phyloP scores from a whole-genome alignment of 37 sponge, comb jelly and placozoan genomes.

The Diacarnus erythraeanus region DNA sequence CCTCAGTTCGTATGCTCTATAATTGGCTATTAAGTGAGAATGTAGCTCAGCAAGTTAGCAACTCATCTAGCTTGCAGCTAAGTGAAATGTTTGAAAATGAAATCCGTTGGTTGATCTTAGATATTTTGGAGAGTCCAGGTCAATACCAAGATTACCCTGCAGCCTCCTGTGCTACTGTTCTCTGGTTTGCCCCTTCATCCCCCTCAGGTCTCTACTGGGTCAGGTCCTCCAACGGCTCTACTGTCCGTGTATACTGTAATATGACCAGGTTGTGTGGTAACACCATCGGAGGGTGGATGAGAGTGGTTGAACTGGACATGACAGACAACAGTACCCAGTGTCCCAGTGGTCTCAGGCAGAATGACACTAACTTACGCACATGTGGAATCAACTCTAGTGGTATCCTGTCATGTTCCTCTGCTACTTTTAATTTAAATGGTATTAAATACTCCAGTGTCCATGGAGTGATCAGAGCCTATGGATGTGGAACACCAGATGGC shows the following conservation, averaged over 20 bases:
- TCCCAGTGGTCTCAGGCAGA: not conserved
- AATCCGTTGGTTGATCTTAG: not conserved
- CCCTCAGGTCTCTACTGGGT: constrained; percentile 23
- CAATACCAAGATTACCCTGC: not conserved
- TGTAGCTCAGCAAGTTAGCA: too few species aligned
- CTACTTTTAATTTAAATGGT: not conserved
- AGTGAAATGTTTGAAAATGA: too few species aligned
- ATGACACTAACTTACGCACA: not conserved
- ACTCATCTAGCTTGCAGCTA: too few species aligned
- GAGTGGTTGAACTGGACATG: constrained; percentile 22
- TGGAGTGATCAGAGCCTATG: constrained; percentile 31
- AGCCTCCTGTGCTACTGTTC: constrained; percentile 5
- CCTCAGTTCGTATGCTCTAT: too few species aligned
- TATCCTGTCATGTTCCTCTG: constrained; percentile 8
- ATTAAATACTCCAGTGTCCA: constrained; percentile 16
- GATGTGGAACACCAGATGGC: constrained; percentile 12
- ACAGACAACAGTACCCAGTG: constrained; percentile 3
- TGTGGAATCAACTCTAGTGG: not conserved
- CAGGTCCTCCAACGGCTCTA: constrained; percentile 3
- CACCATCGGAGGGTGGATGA: constrained; percentile 24
- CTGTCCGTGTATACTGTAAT: constrained; percentile 13
- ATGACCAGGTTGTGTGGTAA: constrained; percentile 24
- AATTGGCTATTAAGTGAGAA: too few species aligned
- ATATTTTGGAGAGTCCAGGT: not conserved
- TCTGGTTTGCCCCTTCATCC: not conserved